Base-by-base conservation (phyloP, 2,797 vertebrate genomes). In the Argentina silus region DNA sequence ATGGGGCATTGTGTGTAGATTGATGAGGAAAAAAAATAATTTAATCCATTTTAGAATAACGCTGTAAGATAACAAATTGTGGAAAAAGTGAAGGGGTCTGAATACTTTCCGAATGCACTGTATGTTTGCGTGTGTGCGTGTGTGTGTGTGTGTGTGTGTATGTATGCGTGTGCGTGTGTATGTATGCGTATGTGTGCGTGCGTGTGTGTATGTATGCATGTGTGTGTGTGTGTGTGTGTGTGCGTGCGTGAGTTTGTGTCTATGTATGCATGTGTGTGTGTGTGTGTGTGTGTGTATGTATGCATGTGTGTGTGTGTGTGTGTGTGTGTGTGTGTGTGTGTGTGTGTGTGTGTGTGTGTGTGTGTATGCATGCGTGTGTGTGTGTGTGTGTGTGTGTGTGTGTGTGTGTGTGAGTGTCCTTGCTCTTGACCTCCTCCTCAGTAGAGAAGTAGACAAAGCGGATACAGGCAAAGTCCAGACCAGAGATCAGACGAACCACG, bases 361-460 rank as follows among this genome's bases (percentile, higher is more conserved):
- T 36, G 27, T 36, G 27, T 36, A 4, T 36, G 27, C 4, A 4
- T 36, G 27, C 4, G 27, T 36, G 27, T 4, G 27, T 4, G 27
- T 36, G 27, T 36, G 27, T 36, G 27, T 36, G 27, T 36, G 27
- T 36, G 27, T 36, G 27, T 36, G 27, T 36, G 27, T 36, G 27
- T 36, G 27, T 36, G 27, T 36, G 27, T 36, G 27, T 36, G 27
- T 36, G 27, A 2, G 27, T 61, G 47, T 84, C 81, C 78, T 86
- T 77, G 77, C 75, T 80, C 43, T 70, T 70, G 57, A 88, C 70
- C 59, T 88, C 78, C 56, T 87, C 74, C 70, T 85, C 78, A 61
- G 60, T 53, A 2, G 83, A 81, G 55, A 87, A 85, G 50, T 77
- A 85, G 21, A 85, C 78, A 8, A 82, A 85, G 21, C 72, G 77